These are phyloP conservation scores for Paramuricea clavata DNA, from an alignment of 92 coral and sea anemone species.

Conservation along the genomic window DNA sequence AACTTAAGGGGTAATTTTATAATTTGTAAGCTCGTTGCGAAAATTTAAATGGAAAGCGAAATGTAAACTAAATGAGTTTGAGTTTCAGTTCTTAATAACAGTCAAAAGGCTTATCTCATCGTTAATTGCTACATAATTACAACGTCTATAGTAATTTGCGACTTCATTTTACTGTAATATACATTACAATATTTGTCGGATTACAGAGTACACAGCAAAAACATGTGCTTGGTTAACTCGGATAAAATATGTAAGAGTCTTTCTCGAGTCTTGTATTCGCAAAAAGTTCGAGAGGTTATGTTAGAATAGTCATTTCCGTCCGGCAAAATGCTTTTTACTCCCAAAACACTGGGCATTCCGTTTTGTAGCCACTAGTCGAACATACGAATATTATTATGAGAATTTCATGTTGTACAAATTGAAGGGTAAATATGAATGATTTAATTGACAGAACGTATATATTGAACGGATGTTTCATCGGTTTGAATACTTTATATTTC, in stretches of 20 bases:
- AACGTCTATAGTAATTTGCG: background rate
- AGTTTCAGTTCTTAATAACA: background rate
- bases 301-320: background rate
- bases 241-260: background rate
- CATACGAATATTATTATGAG: background rate
- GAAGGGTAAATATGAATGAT: background rate
- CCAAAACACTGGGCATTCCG: background rate
- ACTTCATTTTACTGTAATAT: background rate
- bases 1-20: background rate
- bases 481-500: background rate
- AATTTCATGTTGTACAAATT: background rate
- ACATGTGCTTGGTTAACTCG: background rate
- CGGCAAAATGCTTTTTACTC: background rate
- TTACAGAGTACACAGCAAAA: background rate
- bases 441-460: background rate
- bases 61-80: background rate
- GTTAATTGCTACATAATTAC: slow-evolving; percentile 22
- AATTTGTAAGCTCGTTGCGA: slow-evolving; percentile 1
- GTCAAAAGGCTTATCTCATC: slow-evolving; percentile 22
- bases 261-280: too few species aligned
- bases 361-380: background rate
- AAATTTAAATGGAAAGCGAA: background rate
- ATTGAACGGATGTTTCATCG: background rate
- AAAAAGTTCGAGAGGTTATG: too few species aligned
- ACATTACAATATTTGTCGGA: background rate